A percentile compares a stretch with the other conserved stretches of the same genome.
These are phyloP conservation scores for Melanotaenia parkinsoni DNA, from an alignment of 2,797 vertebrate species.

Conservation along the genomic window DNA sequence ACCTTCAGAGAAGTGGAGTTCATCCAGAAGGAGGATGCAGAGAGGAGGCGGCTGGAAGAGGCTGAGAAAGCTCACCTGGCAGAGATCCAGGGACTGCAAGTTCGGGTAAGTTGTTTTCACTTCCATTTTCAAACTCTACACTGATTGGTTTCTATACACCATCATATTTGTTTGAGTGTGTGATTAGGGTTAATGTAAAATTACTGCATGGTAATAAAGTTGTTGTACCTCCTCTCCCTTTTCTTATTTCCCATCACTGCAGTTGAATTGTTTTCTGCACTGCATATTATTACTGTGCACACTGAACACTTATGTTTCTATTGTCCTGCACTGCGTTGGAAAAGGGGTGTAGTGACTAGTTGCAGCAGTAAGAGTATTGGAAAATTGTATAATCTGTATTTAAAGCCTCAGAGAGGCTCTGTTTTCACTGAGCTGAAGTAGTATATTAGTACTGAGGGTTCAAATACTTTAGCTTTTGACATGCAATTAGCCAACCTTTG, in stretches of 20 bases:
- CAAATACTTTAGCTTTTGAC: neutral
- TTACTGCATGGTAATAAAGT: neutral
- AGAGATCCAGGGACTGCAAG: conserved; percentile 95
- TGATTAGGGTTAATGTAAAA: neutral
- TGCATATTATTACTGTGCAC: conserved; percentile 34
- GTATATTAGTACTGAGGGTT: neutral
- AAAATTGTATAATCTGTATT: conserved; percentile 7
- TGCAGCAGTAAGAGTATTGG: neutral
- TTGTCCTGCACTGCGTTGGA: conserved; percentile 22
- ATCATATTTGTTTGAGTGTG: neutral
- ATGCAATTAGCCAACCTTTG: neutral
- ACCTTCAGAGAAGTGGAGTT: conserved; percentile 94
- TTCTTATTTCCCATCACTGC: neutral
- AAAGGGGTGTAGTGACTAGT: conserved; percentile 8
- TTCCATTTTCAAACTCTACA: neutral
- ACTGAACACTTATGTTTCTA: conserved; percentile 15
- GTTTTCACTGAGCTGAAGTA: conserved; percentile 8
- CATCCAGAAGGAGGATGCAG: conserved; percentile 93
- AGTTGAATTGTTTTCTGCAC: conserved; percentile 35
- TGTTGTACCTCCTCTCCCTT: neutral
- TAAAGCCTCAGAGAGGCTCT: neutral
- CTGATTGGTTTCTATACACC: neutral
- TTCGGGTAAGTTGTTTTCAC: conserved; percentile 82
- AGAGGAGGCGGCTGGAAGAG: conserved; percentile 95
- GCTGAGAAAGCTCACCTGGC: conserved; percentile 92